phyloP scores from a whole-genome alignment of 2,888 invertebrate genomes.

The Megaustenia siamemsis region DNA sequence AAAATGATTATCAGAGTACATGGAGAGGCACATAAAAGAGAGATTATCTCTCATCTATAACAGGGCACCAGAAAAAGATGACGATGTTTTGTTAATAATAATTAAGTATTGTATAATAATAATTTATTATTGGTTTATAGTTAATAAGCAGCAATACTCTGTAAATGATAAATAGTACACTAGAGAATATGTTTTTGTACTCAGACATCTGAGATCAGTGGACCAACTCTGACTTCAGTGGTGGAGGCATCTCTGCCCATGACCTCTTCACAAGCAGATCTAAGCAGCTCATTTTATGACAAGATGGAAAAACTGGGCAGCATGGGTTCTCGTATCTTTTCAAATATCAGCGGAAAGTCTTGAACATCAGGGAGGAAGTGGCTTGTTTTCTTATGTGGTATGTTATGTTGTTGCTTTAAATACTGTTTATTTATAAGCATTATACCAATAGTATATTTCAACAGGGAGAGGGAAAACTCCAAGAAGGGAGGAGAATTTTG shows the following conservation, averaged over 20 bases:
- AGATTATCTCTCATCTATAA: too few relatives aligned
- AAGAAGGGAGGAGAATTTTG: too few relatives aligned
- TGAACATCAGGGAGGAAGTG: conserved; percentile 10
- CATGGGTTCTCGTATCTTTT: conserved; percentile 74
- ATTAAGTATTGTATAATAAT: too few relatives aligned
- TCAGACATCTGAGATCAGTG: conserved; percentile 62
- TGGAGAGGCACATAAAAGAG: too few relatives aligned
- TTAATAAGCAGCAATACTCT: too few relatives aligned
- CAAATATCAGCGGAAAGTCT: conserved; percentile 68
- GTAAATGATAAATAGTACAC: neutral
- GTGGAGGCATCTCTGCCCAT: conserved; percentile 72
- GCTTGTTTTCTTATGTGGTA: neutral
- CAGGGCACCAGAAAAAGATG: too few relatives aligned
- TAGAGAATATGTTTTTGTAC: conserved; percentile 42
- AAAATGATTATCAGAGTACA: too few relatives aligned
- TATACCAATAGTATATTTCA: too few relatives aligned
- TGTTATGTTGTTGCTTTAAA: neutral
- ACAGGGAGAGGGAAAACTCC: too few relatives aligned
- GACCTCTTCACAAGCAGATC: conserved; percentile 62
- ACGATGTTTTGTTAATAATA: too few relatives aligned
- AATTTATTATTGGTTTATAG: too few relatives aligned
- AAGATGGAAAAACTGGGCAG: conserved; percentile 73
- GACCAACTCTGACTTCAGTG: conserved; percentile 64
- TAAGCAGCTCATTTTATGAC: conserved; percentile 72
- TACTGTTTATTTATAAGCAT: neutral